phyloP scores from a whole-genome alignment of 1,140 invertebrate species.

The Drosophila oshimai region DNA sequence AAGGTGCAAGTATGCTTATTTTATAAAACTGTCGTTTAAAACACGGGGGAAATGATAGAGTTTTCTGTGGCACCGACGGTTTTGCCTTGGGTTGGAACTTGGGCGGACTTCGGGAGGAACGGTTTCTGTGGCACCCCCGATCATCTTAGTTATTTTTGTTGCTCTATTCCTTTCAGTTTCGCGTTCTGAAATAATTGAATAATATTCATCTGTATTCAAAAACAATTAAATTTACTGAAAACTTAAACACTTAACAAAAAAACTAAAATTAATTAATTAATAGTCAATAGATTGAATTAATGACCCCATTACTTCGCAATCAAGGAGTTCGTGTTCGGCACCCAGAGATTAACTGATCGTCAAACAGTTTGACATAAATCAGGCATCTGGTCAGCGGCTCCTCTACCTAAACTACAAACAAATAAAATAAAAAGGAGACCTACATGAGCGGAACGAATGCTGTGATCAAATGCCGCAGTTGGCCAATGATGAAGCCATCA shows the following conservation, averaged over 20 bases:
- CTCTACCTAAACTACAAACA: conserved; percentile 9
- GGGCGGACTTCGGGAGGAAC: too few species aligned
- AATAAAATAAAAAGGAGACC: conserved; percentile 34
- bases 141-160: too few species aligned
- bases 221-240: not conserved
- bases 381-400: conserved; percentile 27
- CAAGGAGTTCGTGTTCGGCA: not conserved
- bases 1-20: too few species aligned
- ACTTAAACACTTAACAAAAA: not conserved
- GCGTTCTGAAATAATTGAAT: too few species aligned
- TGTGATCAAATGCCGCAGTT: conserved; percentile 61
- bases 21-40: too few species aligned
- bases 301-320: not conserved
- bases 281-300: not conserved
- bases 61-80: too few species aligned
- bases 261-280: conserved; percentile 1
- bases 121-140: too few species aligned
- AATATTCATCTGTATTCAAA: too few species aligned
- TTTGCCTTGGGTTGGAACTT: too few species aligned
- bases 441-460: conserved; percentile 70
- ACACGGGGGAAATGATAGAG: too few species aligned
- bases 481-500: conserved; percentile 70
- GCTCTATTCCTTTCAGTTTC: too few species aligned
- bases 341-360: conserved; percentile 12
- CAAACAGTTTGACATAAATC: conserved; percentile 51